A percentile compares a stretch with the other conserved stretches of the same genome.
Conservation (phyloP, 92 coral and sea anemone species). For the Phenganax marumi region DNA sequence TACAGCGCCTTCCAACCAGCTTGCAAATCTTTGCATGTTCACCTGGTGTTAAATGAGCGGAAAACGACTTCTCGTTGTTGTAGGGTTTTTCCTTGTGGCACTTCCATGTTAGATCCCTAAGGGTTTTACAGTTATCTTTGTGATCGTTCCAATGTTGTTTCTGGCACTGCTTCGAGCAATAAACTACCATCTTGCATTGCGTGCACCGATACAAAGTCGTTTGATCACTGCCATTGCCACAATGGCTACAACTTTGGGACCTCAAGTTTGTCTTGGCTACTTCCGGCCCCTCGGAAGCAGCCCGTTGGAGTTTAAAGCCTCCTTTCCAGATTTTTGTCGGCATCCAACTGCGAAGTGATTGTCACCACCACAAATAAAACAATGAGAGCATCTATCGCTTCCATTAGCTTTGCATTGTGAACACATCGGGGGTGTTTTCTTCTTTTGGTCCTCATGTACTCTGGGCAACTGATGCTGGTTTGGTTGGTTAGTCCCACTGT, state of each 20-base stretch:
- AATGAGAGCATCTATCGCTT: constrained; percentile 47
- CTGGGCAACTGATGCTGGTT: not conserved
- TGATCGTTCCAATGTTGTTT: constrained; percentile 62
- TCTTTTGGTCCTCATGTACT: not conserved
- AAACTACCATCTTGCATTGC: constrained; percentile 63
- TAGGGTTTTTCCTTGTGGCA: not conserved
- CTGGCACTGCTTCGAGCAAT: constrained; percentile 63
- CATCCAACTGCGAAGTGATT: constrained; percentile 46
- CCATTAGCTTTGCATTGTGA: constrained; percentile 27
- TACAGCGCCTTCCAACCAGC: constrained; percentile 46
- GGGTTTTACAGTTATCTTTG: constrained; percentile 28
- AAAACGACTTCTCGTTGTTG: not conserved
- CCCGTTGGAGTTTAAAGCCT: constrained; percentile 17
- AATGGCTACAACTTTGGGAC: constrained; percentile 25
- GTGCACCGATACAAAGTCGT: constrained; percentile 33
- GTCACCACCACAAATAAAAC: constrained; percentile 50
- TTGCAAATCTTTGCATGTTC: constrained; percentile 44
- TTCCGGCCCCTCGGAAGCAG: constrained; percentile 21
- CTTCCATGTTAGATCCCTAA: constrained; percentile 18
- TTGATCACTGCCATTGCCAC: not conserved
- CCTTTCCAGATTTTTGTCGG: constrained; percentile 29
- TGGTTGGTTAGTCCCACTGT: constrained; percentile 15
- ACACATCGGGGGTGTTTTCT: constrained; percentile 39
- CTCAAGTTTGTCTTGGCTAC: not conserved
- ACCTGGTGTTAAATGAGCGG: constrained; percentile 18